Conservation (phyloP, 2,888 invertebrate genomes). For the Leucophenga montana region DNA sequence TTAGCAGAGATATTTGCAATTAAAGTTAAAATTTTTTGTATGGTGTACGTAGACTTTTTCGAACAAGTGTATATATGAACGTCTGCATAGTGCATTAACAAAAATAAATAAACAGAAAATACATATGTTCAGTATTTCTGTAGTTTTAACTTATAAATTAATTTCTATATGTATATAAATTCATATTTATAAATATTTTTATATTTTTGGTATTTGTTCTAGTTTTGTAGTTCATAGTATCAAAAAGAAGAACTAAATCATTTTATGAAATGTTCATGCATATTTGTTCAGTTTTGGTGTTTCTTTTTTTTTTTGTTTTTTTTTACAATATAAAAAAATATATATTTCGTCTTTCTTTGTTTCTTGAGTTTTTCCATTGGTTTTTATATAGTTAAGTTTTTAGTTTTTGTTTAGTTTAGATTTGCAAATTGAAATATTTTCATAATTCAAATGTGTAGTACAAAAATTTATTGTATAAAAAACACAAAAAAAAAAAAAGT, state of each 20-base stretch:
- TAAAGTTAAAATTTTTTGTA: too few relatives aligned
- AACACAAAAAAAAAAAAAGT: constrained; percentile 38
- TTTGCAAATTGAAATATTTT: constrained; percentile 38
- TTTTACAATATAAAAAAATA: constrained; percentile 9
- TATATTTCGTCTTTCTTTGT: constrained; percentile 34
- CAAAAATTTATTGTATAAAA: constrained; percentile 48
- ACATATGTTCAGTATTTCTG: not conserved
- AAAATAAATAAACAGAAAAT: not conserved
- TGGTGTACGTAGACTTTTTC: too few relatives aligned
- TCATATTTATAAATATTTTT: not conserved
- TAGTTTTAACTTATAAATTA: not conserved
- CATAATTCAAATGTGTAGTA: constrained; percentile 42
- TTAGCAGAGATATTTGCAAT: too few relatives aligned
- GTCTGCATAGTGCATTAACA: too few relatives aligned
- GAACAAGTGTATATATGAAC: too few relatives aligned
- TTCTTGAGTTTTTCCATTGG: constrained; percentile 28
- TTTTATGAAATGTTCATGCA: constrained; percentile 12
- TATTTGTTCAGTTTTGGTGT: constrained; percentile 8
- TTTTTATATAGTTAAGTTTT: constrained; percentile 44
- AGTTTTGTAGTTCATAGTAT: constrained; percentile 2
- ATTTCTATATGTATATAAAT: constrained; percentile 13
- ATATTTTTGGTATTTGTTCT: not conserved
- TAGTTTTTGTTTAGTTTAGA: constrained; percentile 40
- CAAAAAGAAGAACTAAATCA: constrained; percentile 14
- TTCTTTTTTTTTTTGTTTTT: too few relatives aligned